Evolutionary conservation across 2,888 invertebrate genomes (phyloP), one percentile per base, ranked within the genome.

Genomic region (Spisula solida): DNA sequence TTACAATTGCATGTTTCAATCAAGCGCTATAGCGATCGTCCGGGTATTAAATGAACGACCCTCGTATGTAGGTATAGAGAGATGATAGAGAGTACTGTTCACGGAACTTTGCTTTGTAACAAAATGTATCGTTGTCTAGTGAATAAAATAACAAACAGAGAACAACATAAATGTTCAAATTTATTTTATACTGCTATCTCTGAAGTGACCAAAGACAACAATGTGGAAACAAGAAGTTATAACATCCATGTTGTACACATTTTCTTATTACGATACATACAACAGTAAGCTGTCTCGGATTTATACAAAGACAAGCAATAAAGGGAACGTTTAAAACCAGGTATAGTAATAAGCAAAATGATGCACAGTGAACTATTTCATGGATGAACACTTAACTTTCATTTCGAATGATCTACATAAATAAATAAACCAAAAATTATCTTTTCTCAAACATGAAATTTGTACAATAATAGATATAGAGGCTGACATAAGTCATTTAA

Each of bases 141-240:
- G 41, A 66, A 25, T 25, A 66, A 66, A 66, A 8, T 1, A 66
- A 41, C 41, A 41, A 25, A 66, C 25, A 25, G 25, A 66, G 25
- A 25, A 66, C 75, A 34, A 75, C 34, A 75, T 86, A 82, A 86
- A 82, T 82, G 48, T 60, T 85, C 51, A 56, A 84, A 85, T 75
- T 88, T 88, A 85, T 85, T 82, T 80, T 66, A 66, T 66, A 81
- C 51, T 34, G 55, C 55, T 51, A 85, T 82, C 85, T 88, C 51
- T 88, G 85, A 60, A 85, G 85, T 56, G 82, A 51, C 20, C 80
- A 88, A 82, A 88, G 88, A 82, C 55, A 87, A 82, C 82, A 88
- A 84, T 75, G 66, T 84, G 84, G 84, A 88, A 88, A 87, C 82
- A 87, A 80, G n/a, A 60, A 81, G 29, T 81, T 12, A 31, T 84